Evolutionary conservation across 2,888 invertebrate species (phyloP), one percentile per base, ranked within the genome.

Genomic region (Hoplodrina ambigua): DNA sequence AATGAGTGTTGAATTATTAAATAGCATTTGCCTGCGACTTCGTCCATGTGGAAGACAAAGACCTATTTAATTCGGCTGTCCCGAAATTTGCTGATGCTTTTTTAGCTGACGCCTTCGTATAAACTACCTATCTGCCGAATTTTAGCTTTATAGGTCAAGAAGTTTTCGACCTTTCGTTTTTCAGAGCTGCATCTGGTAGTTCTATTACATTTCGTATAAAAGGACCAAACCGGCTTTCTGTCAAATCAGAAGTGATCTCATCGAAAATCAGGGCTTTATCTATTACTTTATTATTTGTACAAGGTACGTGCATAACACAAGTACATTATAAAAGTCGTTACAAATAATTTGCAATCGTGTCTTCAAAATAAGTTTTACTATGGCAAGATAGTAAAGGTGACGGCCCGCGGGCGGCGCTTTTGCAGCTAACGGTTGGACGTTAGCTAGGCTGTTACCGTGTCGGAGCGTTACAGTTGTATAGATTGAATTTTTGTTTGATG

Each of bases 281-380:
- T 37, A 8, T 37, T 4, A 30, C 7, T 33, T 33, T 0, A 6
- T 33, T 33, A 33, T 33, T 33, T 33, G 7, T 3, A 6, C 5
- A 6, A 7, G 3, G 33, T 46, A 19, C 11, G 3, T 58, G 11
- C 6, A 30, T 33, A 30, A 41, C 68, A 52, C 30, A 50, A 41
- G 17, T 17, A 66, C 13, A 17, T 67, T 68, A 67, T 52, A 7
- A 10, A 68, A n/a, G 41, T 3, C 33, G 4, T 33, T 5, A 5
- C 33, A 33, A 33, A 33, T 8, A 37, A 37, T 33, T 33, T 33
- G 4, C 33, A 33, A 37, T 37, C 8, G 7, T 37, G 37, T 37
- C 8, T 1, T 37, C 1, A 37, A 37, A 37, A 1, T 37, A 37
- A 8, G 7, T 37, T 37, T 37, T 37, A 37, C 8, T 8, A 8